phyloP scores from a whole-genome alignment of 2,797 vertebrate species.

The Notolabrus celidotus region DNA sequence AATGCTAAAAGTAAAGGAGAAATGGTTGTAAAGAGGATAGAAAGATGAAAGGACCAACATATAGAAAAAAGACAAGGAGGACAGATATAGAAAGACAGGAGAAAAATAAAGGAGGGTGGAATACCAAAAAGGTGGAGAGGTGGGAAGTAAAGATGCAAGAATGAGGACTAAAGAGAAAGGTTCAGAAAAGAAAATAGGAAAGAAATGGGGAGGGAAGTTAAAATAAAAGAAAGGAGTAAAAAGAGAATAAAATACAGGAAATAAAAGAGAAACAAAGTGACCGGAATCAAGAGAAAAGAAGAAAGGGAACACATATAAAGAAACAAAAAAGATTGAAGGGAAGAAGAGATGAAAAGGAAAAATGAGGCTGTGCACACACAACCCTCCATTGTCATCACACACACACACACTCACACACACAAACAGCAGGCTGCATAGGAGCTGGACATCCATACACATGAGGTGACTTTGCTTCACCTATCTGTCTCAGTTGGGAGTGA shows the following conservation, averaged over 20 bases:
- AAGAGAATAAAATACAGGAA: rapidly evolving
- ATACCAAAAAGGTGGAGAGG: rapidly evolving
- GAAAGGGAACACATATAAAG: too few relatives aligned
- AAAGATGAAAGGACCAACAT: too few relatives aligned
- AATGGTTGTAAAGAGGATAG: too few relatives aligned
- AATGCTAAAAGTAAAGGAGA: too few relatives aligned
- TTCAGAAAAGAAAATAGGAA: background rate
- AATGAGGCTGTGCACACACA: background rate
- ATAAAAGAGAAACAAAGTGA: background rate
- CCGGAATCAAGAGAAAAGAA: too few relatives aligned
- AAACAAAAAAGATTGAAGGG: background rate
- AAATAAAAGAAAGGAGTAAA: too few relatives aligned
- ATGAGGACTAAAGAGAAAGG: too few relatives aligned
- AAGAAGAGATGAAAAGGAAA: background rate
- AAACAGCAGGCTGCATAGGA: constrained; percentile 41
- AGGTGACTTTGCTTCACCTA: constrained; percentile 47
- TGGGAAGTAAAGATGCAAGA: background rate
- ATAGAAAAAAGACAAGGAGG: too few relatives aligned
- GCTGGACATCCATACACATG: constrained; percentile 57
- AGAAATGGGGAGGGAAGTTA: too few relatives aligned
- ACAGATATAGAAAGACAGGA: too few relatives aligned
- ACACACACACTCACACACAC: constrained; percentile 7
- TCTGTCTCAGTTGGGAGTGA: constrained; percentile 46
- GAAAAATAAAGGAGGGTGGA: background rate
- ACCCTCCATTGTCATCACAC: constrained; percentile 4